Percentiles rank a stretch among this genome's conserved stretches.
phyloP scores from a whole-genome alignment of 2,113 vertebrate species.

The Entosphenus tridentatus region DNA sequence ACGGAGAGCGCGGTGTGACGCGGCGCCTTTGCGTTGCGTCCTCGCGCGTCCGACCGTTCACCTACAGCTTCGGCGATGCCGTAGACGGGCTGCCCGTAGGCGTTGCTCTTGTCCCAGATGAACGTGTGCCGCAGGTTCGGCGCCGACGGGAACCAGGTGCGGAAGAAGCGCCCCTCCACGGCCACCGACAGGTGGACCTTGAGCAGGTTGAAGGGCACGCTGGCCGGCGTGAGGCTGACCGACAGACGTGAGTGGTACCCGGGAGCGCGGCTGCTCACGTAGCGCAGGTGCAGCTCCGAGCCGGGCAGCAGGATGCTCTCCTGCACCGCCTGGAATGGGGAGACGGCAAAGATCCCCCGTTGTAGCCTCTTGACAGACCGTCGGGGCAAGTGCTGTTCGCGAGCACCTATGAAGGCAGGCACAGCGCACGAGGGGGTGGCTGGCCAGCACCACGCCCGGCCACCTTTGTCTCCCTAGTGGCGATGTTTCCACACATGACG shows the following conservation, averaged over 20 bases:
- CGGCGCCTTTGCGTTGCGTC: too few species aligned
- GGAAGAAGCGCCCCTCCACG: conserved; percentile 72
- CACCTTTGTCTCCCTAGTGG: too few species aligned
- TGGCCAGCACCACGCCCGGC: too few species aligned
- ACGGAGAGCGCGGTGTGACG: too few species aligned
- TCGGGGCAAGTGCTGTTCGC: too few species aligned
- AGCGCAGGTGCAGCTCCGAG: conserved; percentile 54
- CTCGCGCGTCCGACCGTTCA: conserved; percentile 14
- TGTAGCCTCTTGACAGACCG: too few species aligned
- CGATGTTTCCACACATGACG: too few species aligned
- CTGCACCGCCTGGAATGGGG: conserved; percentile 40
- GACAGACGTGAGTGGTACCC: conserved; percentile 78
- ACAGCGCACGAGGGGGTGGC: too few species aligned
- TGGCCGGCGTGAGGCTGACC: conserved; percentile 59
- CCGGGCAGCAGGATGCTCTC: conserved; percentile 62
- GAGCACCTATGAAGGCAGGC: too few species aligned
- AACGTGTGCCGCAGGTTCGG: conserved; percentile 74
- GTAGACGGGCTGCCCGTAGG: conserved; percentile 92
- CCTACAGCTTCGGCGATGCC: conserved; percentile 77
- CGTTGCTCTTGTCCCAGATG: conserved; percentile 89
- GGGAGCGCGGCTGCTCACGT: conserved; percentile 70
- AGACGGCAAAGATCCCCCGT: too few species aligned
- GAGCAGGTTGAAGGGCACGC: conserved; percentile 93
- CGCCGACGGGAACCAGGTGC: conserved; percentile 77
- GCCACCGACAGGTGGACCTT: conserved; percentile 96